phyloP scores from a whole-genome alignment of 1,140 invertebrate genomes.

The Oedothorax gibbosus region DNA sequence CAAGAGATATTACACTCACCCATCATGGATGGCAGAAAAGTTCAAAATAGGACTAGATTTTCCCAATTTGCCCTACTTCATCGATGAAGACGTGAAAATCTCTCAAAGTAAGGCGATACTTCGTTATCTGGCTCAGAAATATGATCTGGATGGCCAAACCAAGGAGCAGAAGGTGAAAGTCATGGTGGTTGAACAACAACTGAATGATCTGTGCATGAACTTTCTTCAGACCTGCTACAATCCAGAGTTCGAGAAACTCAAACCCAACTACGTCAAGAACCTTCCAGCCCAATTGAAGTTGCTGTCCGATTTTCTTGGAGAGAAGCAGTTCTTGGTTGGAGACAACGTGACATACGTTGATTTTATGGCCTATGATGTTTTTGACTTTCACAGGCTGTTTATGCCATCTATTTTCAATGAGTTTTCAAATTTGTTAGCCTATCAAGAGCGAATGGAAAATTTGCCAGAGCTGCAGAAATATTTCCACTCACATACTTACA shows the following conservation, averaged over 20 bases:
- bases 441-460: constrained; percentile 66
- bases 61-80: constrained; percentile 64
- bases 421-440: constrained; percentile 69
- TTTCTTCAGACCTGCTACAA: constrained; percentile 64
- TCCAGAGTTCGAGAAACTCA: constrained; percentile 60
- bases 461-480: constrained; percentile 67
- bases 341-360: constrained; percentile 71
- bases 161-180: constrained; percentile 68
- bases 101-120: constrained; percentile 72
- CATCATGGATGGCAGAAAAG: constrained; percentile 65
- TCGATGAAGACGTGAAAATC: constrained; percentile 63
- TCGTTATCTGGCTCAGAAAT: constrained; percentile 69
- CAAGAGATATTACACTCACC: constrained; percentile 12
- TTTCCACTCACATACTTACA: constrained; percentile 67
- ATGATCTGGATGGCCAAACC: constrained; percentile 65
- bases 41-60: constrained; percentile 65
- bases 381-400: constrained; percentile 69
- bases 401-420: constrained; percentile 67
- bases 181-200: constrained; percentile 70
- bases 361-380: constrained; percentile 71
- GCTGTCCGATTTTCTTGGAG: constrained; percentile 69
- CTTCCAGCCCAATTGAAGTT: constrained; percentile 66
- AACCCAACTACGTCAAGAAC: constrained; percentile 62
- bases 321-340: constrained; percentile 70
- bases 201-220: constrained; percentile 69